A percentile compares a stretch with the other conserved stretches of the same genome.
Conservation (phyloP, 1,140 invertebrate species). For the Drosophila santomea region DNA sequence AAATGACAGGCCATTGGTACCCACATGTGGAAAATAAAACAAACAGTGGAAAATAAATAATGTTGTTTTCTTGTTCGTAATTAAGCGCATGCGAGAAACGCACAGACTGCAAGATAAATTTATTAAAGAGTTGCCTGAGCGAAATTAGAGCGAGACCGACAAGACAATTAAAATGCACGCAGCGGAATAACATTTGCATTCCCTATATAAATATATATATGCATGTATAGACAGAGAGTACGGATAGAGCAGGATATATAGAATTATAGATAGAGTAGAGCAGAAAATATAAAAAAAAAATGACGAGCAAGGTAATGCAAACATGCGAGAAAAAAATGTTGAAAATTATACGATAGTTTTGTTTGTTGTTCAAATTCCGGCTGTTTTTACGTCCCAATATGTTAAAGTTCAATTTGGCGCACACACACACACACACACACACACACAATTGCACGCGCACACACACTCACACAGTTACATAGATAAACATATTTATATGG, state of each 20-base stretch:
- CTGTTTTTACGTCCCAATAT: constrained; percentile 43
- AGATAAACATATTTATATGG: constrained; percentile 34
- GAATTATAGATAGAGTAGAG: constrained; percentile 12
- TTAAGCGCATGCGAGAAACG: constrained; percentile 73
- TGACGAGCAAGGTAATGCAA: constrained; percentile 68
- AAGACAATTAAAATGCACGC: constrained; percentile 59
- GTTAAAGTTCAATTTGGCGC: constrained; percentile 38
- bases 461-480: constrained; percentile 30
- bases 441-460: constrained; percentile 23
- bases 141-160: constrained; percentile 31
- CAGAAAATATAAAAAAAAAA: constrained; percentile 33
- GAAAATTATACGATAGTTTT: constrained; percentile 59
- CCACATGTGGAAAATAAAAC: constrained; percentile 38
- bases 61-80: constrained; percentile 48
- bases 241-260: constrained; percentile 10
- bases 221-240: constrained; percentile 3
- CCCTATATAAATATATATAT: constrained; percentile 30
- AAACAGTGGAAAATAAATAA: constrained; percentile 43
- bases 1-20: constrained; percentile 46
- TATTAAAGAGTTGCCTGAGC: constrained; percentile 20
- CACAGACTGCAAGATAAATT: constrained; percentile 38
- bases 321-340: constrained; percentile 64
- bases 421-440: constrained; percentile 36
- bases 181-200: constrained; percentile 36
- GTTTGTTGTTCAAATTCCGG: constrained; percentile 52